Conservation (phyloP, 2,113 vertebrate genomes). For the Perca schrenkii region DNA sequence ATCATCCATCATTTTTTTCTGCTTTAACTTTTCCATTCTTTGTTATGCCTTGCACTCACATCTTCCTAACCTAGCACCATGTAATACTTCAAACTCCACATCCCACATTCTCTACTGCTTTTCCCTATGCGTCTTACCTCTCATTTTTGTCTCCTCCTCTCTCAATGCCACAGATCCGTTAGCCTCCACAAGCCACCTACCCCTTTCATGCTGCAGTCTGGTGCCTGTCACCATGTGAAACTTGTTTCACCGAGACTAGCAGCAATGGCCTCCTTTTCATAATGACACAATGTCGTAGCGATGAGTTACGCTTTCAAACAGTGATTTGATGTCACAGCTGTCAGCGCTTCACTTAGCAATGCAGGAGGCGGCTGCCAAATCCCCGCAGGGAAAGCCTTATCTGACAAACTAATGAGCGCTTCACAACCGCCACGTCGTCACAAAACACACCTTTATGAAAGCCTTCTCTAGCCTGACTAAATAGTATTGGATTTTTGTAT, state of each 20-base stretch:
- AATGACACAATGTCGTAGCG: constrained; percentile 73
- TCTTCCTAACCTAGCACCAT: constrained; percentile 11
- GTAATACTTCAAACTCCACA: constrained; percentile 38
- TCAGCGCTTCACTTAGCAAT: constrained; percentile 75
- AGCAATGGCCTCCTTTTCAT: constrained; percentile 70
- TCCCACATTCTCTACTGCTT: constrained; percentile 21
- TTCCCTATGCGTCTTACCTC: constrained; percentile 22
- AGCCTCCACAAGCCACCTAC: constrained; percentile 64
- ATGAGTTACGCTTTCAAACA: constrained; percentile 74
- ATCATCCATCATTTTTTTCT: constrained; percentile 16
- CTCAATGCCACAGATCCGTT: constrained; percentile 51
- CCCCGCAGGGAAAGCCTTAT: constrained; percentile 62
- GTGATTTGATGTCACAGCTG: constrained; percentile 78
- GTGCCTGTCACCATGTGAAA: constrained; percentile 69
- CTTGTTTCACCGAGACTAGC: constrained; percentile 64
- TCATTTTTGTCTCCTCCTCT: constrained; percentile 1
- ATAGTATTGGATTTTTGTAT: constrained; percentile 15
- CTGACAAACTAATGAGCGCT: constrained; percentile 77
- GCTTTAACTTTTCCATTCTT: neutral
- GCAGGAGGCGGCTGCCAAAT: constrained; percentile 64
- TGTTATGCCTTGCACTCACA: constrained; percentile 12
- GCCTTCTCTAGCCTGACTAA: constrained; percentile 36
- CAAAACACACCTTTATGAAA: constrained; percentile 51
- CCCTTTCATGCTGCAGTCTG: constrained; percentile 63
- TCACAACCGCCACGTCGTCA: constrained; percentile 42